Evolutionary conservation across 2,797 vertebrate genomes (phyloP).

Genomic region (Aphelocoma californica): DNA sequence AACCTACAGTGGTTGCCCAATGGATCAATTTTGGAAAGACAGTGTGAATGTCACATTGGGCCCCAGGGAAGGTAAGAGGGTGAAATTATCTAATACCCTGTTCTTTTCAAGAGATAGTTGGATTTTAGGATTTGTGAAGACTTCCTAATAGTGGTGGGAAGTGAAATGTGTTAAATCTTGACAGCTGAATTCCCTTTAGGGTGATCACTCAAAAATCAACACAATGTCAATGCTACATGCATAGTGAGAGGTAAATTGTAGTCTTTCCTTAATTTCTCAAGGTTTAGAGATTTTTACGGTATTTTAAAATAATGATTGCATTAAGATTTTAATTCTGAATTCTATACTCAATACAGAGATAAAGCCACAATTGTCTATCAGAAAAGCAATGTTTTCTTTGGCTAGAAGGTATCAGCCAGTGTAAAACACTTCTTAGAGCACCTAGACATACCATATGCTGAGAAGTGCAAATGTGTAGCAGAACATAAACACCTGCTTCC

Average conservation of each 20-base stretch:
- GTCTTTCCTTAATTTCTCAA: not conserved
- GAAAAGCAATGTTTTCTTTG: not conserved
- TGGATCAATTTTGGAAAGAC: slow-evolving; percentile 66
- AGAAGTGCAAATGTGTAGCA: not conserved
- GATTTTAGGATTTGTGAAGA: not conserved
- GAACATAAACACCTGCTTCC: not conserved
- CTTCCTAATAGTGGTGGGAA: not conserved
- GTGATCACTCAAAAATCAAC: not conserved
- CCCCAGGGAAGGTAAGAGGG: slow-evolving; percentile 63
- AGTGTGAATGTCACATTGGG: slow-evolving; percentile 17
- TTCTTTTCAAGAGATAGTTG: not conserved
- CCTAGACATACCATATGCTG: not conserved
- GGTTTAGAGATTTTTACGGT: not conserved
- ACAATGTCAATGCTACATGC: not conserved
- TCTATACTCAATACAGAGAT: not conserved
- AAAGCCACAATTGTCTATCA: not conserved
- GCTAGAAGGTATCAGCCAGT: not conserved
- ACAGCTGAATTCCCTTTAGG: not conserved
- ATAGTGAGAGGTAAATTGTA: not conserved
- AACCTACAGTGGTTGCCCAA: slow-evolving; percentile 50
- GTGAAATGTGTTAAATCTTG: not conserved
- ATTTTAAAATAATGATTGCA: not conserved
- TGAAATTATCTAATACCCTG: not conserved
- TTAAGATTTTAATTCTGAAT: not conserved
- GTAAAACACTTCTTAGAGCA: not conserved